Base-by-base conservation (phyloP, 1,140 invertebrate species). In the Marisa cornuarietis region DNA sequence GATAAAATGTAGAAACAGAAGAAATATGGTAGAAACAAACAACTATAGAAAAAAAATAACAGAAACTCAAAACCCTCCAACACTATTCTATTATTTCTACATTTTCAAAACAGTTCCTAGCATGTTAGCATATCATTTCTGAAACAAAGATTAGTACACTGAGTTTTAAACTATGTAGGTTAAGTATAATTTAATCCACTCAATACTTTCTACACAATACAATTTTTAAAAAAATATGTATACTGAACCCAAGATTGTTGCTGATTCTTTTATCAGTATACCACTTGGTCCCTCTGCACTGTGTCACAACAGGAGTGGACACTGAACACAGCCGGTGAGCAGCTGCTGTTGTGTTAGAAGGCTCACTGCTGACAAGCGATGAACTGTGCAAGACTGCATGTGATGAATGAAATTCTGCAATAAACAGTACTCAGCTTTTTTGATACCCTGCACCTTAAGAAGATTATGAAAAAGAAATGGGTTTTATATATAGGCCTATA, bases 251-350 rank as follows among this genome's bases (percentile, higher is more conserved):
- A 22, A 73, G 20, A 73, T 73, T 73, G 16, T 20, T 20, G 24
- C 71, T 73, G 51, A 73, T 73, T 54, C 71, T 51, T 54, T 54
- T 73, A 52, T 73, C 71, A 52, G 51, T 73, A 52, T 73, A 73
- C 71, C 71, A 73, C 7, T 11, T 58, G 54, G 42, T 3, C 11
- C n/a, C 10, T 14, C 49, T 20, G 54, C 71, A 52, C n/a, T 51
- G 52, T 49, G 51, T 6, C 22, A 54, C 51, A 52, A 54, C 18
- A 49, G 16, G 49, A 52, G 22, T 10, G 14, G 26, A 73, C 7
- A 54, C 31, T 68, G n/a, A 24, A 31, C 65, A 24, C 65, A 68
- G 65, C 22, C 22, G 6, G 22, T 24, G 65, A 24, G 14, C 6
- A 68, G 54, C 54, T 58, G 54, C 26, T n/a, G 22, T 11, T 13